These are phyloP conservation scores for Dinothrombium tinctorium DNA, from an alignment of 1,140 invertebrate species.

Conservation along the genomic window DNA sequence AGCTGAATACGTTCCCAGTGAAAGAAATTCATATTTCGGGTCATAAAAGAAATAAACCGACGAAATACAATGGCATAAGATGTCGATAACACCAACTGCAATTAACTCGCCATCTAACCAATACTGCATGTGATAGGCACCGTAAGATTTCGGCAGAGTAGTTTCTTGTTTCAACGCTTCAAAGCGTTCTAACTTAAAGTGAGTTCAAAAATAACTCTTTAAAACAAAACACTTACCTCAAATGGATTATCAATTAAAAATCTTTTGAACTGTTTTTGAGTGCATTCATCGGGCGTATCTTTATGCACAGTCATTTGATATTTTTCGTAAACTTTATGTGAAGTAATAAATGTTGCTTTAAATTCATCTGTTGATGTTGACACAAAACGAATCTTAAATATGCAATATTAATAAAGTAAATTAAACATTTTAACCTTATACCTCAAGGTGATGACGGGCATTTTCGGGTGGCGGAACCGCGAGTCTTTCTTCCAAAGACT, in stretches of 20 bases:
- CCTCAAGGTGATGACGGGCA: not conserved
- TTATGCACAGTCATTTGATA: conserved; percentile 72
- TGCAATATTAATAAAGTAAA: conserved; percentile 16
- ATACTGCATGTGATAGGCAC: conserved; percentile 94
- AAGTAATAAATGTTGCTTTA: conserved; percentile 34
- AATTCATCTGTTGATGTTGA: conserved; percentile 37
- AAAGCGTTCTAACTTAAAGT: too few relatives aligned
- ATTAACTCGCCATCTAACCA: conserved; percentile 65
- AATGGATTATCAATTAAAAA: conserved; percentile 71
- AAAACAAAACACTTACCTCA: conserved; percentile 32
- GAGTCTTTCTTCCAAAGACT: conserved; percentile 1
- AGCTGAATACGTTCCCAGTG: conserved; percentile 74
- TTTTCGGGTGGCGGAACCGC: not conserved
- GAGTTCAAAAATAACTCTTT: too few relatives aligned
- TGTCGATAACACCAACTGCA: conserved; percentile 87
- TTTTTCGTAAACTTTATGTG: conserved; percentile 49
- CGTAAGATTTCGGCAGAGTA: conserved; percentile 29
- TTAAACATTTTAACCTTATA: not conserved
- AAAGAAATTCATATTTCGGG: conserved; percentile 62
- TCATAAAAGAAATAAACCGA: conserved; percentile 98
- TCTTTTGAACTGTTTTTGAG: conserved; percentile 39
- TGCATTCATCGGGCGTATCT: conserved; percentile 46
- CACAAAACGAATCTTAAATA: conserved; percentile 45
- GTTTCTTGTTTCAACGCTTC: not conserved
- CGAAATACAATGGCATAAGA: conserved; percentile 72